These are phyloP conservation scores for Terrapene triunguis DNA, from an alignment of 2,113 vertebrate species.

Conservation along the genomic window DNA sequence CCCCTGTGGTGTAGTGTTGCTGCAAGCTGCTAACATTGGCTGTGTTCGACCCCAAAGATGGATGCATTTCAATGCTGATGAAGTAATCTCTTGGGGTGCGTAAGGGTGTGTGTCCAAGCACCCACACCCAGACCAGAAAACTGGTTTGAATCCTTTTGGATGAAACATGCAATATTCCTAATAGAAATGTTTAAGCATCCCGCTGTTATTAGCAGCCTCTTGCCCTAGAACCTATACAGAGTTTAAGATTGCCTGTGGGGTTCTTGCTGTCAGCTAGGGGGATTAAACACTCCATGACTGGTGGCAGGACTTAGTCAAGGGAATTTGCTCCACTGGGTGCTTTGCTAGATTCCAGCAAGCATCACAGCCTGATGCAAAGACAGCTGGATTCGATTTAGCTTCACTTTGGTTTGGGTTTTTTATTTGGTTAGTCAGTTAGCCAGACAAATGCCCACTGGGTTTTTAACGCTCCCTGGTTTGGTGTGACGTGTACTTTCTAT, in stretches of 20 bases:
- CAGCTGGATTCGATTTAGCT: conserved; percentile 17
- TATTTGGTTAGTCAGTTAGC: background rate
- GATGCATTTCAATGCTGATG: background rate
- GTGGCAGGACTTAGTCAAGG: conserved; percentile 29
- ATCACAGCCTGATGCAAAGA: conserved; percentile 5
- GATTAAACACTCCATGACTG: background rate
- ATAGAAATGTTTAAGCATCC: background rate
- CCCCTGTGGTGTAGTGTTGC: background rate
- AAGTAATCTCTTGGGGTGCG: background rate
- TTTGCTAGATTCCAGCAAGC: fast-evolving
- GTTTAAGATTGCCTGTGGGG: conserved; percentile 41
- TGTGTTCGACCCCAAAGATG: background rate
- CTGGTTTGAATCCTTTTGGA: background rate
- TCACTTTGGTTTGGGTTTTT: background rate
- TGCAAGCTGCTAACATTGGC: background rate
- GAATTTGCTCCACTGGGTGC: conserved; percentile 7
- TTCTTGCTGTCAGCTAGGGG: background rate
- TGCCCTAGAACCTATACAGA: background rate
- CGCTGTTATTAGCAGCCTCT: background rate
- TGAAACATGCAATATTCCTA: background rate
- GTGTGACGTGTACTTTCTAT: background rate
- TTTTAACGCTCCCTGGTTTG: background rate
- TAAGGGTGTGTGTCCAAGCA: background rate
- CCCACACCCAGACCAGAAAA: background rate
- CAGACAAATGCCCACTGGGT: background rate